Base-by-base conservation (phyloP, 2,888 invertebrate species). In the Harmothoe impar region DNA sequence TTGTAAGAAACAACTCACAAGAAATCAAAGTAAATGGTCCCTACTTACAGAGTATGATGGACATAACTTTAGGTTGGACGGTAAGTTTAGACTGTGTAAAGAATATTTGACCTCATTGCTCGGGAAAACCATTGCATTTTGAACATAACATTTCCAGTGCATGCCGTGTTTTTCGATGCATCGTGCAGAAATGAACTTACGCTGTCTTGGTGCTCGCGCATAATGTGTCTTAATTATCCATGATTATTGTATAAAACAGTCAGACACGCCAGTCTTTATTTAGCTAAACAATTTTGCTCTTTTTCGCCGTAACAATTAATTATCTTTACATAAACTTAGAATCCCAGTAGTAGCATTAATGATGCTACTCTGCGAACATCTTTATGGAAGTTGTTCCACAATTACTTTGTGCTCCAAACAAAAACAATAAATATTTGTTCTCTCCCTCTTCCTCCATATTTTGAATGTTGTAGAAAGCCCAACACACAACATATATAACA, bases 401-500 rank as follows among this genome's bases (percentile, higher is more conserved):
- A n/a, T n/a, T n/a, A n/a, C n/a, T n/a, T n/a, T n/a, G n/a, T n/a
- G n/a, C n/a, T n/a, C n/a, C n/a, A n/a, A n/a, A 43, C 43, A 43
- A 43, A 43, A 43, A 10, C 10, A n/a, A 81, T 23, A 35, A 81
- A 23, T 35, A 3, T 33, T 10, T 33, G 10, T 81, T 81, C 81
- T 81, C 25, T 81, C 43, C 81, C 81, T 43, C 33, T n/a, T 17
- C 81, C 81, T 43, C 15, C 43, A 3, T 43, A 81, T 23, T 86
- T 23, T 56, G 25, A 54, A 52, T 29, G 54, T n/a, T 54, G 33
- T 86, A 86, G 86, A 86, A 25, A 86, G 86, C 33, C 86, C 86
- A 54, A 86, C 86, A 86, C 86, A 86, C 86, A 86, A 86, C 86
- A 86, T 86, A 54, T 86, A 54, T 86, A 86, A 86, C 56, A 86